Evolutionary conservation across 2,797 vertebrate genomes (phyloP).

Genomic region (Sciurus carolinensis): DNA sequence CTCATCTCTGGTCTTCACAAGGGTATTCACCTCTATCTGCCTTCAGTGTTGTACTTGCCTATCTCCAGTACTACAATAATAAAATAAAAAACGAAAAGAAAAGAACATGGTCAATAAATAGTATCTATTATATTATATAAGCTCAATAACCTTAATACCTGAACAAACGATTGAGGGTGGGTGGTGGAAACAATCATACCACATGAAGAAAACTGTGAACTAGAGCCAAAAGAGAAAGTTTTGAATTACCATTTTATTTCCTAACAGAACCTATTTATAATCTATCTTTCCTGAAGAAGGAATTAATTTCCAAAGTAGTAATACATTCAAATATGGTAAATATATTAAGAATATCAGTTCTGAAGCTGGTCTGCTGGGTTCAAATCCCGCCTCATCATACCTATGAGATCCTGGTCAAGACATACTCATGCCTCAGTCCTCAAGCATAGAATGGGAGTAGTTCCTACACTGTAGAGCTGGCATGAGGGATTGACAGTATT

Average conservation of each 20-base stretch:
- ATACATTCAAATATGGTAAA: neutral
- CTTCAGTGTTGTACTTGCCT: neutral
- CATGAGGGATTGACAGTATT: neutral
- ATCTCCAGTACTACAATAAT: no score
- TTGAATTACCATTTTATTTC: neutral
- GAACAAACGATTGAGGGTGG: neutral
- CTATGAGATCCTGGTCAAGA: neutral
- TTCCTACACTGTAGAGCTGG: neutral
- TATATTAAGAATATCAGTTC: neutral
- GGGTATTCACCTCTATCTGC: neutral
- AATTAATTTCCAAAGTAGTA: neutral
- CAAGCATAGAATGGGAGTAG: neutral
- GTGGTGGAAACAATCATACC: neutral
- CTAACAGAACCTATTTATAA: slow-evolving; percentile 35
- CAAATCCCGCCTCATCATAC: neutral
- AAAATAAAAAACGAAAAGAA: neutral
- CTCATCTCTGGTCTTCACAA: neutral
- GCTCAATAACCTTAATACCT: neutral
- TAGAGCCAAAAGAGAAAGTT: neutral
- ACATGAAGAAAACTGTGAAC: neutral
- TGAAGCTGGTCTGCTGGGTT: neutral
- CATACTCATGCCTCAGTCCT: neutral
- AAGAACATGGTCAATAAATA: neutral
- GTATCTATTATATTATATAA: neutral
- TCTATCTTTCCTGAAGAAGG: neutral